These are phyloP conservation scores for Tenthredo mesomela DNA, from an alignment of 2,888 invertebrate genomes.

Conservation along the genomic window DNA sequence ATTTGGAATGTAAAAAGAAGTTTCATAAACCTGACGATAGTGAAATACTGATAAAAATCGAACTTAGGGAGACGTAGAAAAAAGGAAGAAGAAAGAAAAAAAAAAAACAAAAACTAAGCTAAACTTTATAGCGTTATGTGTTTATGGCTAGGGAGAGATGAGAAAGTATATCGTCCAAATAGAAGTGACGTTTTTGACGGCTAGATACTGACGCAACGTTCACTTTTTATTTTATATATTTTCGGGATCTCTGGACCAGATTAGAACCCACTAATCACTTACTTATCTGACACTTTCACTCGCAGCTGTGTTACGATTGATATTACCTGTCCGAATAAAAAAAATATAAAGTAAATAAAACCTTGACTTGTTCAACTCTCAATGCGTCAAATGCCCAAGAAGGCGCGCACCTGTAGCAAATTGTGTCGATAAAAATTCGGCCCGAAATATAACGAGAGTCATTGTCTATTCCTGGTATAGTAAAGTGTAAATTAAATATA, in stretches of 20 bases:
- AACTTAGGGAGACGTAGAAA: neutral
- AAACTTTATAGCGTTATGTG: neutral
- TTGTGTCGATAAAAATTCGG: neutral
- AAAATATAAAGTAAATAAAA: conserved; percentile 33
- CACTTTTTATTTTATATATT: conserved; percentile 35
- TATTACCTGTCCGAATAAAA: conserved; percentile 11
- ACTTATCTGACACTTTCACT: conserved; percentile 17
- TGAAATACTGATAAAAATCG: neutral
- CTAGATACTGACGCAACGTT: neutral
- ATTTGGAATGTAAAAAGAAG: neutral
- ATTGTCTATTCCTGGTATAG: neutral
- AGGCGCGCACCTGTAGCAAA: conserved; percentile 22
- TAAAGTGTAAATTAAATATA: neutral
- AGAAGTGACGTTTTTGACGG: neutral
- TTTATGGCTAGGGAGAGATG: neutral
- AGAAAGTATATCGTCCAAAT: conserved; percentile 23
- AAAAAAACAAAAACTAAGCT: too few species aligned
- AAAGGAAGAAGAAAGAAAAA: neutral
- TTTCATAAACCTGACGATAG: conserved; percentile 23
- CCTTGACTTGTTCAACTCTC: conserved; percentile 23
- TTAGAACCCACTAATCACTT: neutral
- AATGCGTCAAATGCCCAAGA: neutral
- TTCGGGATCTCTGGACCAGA: neutral
- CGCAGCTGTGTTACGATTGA: neutral
- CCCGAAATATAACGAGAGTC: neutral